These are phyloP conservation scores for Drosophila oshimai DNA, from an alignment of 1,140 invertebrate species.

Conservation along the genomic window DNA sequence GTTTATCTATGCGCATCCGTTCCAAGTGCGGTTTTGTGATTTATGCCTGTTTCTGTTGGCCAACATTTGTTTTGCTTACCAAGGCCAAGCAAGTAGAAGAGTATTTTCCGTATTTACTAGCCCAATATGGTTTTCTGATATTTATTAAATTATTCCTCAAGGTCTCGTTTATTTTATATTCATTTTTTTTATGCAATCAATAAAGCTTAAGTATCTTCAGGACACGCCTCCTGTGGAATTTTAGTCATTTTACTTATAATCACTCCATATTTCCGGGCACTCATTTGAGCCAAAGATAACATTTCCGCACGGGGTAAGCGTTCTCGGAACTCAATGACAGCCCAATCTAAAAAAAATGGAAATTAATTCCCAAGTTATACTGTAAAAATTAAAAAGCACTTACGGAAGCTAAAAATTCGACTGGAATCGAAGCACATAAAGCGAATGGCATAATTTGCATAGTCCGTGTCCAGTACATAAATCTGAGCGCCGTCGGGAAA, in stretches of 20 bases:
- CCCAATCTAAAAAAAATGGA: conserved; percentile 25
- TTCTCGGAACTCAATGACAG: conserved; percentile 3
- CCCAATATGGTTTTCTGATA: background rate
- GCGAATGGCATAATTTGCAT: conserved; percentile 25
- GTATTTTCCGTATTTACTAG: background rate
- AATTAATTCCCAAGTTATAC: no score
- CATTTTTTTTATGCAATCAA: no score
- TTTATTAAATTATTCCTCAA: background rate
- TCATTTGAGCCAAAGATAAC: background rate
- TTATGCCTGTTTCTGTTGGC: conserved; percentile 68
- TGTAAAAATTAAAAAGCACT: background rate
- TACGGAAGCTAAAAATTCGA: conserved; percentile 22
- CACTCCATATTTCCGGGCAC: background rate
- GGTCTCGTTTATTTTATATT: background rate
- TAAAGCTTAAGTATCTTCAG: background rate
- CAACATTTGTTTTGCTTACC: conserved; percentile 66
- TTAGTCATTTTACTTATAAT: background rate
- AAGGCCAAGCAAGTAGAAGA: conserved; percentile 15
- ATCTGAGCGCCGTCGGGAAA: conserved; percentile 18
- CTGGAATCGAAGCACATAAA: conserved; percentile 26
- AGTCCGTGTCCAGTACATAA: conserved; percentile 48
- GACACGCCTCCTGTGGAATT: conserved; percentile 20
- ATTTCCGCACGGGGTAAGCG: background rate
- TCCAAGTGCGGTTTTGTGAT: conserved; percentile 66
- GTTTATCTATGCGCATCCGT: conserved; percentile 69